Conservation (phyloP, 2,797 vertebrate genomes). For the Enteromius fasciolatus region DNA sequence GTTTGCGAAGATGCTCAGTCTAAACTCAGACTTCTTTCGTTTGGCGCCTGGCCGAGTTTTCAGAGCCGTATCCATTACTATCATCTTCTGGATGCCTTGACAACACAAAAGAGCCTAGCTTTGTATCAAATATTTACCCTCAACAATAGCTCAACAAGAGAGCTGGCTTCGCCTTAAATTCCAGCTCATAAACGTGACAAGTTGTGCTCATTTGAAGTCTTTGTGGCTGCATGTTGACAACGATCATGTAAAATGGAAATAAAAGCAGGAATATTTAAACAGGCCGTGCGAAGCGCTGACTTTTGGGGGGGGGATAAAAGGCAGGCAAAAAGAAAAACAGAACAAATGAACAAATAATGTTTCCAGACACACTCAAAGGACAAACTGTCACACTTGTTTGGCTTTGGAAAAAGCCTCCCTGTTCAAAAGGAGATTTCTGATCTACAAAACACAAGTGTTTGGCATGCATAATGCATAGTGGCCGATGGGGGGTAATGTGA, state of each 20-base stretch:
- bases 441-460: constrained; percentile 63
- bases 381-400: constrained; percentile 60
- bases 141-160: constrained; percentile 46
- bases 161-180: constrained; percentile 40
- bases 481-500: not conserved
- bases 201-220: constrained; percentile 41
- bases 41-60: constrained; percentile 46
- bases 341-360: constrained; percentile 44
- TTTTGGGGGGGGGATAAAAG: constrained; percentile 41
- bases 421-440: constrained; percentile 69
- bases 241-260: constrained; percentile 44
- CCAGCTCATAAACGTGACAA: constrained; percentile 25
- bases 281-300: constrained; percentile 30
- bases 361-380: constrained; percentile 42
- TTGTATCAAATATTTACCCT: constrained; percentile 39
- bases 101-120: constrained; percentile 43
- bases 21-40: constrained; percentile 32
- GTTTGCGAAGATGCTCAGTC: constrained; percentile 15
- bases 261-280: constrained; percentile 38
- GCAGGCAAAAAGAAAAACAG: constrained; percentile 30
- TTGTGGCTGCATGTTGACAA: constrained; percentile 34
- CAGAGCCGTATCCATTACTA: constrained; percentile 44
- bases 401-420: constrained; percentile 54
- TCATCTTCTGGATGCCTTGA: constrained; percentile 32
- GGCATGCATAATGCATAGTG: constrained; percentile 40